phyloP scores from a whole-genome alignment of 2,888 invertebrate species.

The Sminthurinus aureus region DNA sequence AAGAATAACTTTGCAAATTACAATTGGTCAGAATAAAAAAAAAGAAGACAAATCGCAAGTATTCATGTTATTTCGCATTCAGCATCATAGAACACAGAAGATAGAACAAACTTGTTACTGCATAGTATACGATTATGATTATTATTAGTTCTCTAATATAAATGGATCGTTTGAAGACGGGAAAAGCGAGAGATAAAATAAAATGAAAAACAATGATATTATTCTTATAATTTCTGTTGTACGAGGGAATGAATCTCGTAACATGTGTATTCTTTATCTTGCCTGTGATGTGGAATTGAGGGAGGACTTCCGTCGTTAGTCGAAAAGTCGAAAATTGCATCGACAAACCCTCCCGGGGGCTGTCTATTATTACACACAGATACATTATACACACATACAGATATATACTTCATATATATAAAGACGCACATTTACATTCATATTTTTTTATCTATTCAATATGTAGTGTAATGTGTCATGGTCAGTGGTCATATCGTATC shows the following conservation, averaged over 20 bases:
- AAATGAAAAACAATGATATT: background rate
- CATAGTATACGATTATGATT: too few species aligned
- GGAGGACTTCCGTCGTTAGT: slow-evolving; percentile 60
- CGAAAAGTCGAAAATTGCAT: slow-evolving; percentile 62
- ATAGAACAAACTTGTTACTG: too few species aligned
- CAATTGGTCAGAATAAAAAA: too few species aligned
- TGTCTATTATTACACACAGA: slow-evolving; percentile 48
- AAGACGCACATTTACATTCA: background rate
- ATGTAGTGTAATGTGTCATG: slow-evolving; percentile 31
- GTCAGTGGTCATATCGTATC: slow-evolving; percentile 24
- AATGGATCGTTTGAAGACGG: too few species aligned
- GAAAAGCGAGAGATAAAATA: too few species aligned
- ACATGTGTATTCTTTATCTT: slow-evolving; percentile 54
- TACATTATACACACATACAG: slow-evolving; percentile 13
- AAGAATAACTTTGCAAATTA: too few species aligned
- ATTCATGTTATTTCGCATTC: too few species aligned
- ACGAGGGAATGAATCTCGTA: slow-evolving; percentile 14
- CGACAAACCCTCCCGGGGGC: slow-evolving; percentile 62
- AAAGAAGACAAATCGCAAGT: too few species aligned
- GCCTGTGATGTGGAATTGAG: slow-evolving; percentile 62
- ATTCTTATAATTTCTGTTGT: background rate
- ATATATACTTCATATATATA: too few species aligned
- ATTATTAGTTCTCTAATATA: too few species aligned
- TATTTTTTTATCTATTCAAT: background rate
- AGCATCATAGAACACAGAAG: too few species aligned